Conservation (phyloP, 2,888 invertebrate genomes). For the Adelognathus sp. region DNA sequence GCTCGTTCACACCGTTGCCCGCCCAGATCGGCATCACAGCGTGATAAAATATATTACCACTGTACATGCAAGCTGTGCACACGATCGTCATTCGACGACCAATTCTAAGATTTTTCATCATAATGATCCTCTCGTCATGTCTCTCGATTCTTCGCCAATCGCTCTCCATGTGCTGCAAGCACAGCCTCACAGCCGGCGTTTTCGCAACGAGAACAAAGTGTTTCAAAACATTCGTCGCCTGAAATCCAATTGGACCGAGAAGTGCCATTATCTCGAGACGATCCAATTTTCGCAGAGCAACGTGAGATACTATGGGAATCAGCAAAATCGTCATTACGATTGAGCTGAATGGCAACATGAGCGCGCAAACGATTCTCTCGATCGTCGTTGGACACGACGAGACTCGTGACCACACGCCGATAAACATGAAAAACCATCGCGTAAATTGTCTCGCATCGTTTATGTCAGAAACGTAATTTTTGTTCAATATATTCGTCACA, state of each 20-base stretch:
- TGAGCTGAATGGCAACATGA: constrained; percentile 10
- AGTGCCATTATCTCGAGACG: neutral
- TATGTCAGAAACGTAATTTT: constrained; percentile 13
- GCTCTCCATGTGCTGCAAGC: constrained; percentile 45
- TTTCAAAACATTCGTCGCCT: constrained; percentile 16
- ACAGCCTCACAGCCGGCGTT: constrained; percentile 19
- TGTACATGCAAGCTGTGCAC: constrained; percentile 68
- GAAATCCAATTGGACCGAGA: constrained; percentile 41
- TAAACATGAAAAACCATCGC: constrained; percentile 41
- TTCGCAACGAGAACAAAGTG: constrained; percentile 18
- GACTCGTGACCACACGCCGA: constrained; percentile 49
- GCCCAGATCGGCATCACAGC: constrained; percentile 25
- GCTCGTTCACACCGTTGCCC: constrained; percentile 32
- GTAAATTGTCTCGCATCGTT: constrained; percentile 31
- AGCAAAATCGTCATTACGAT: constrained; percentile 18
- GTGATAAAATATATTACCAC: constrained; percentile 61
- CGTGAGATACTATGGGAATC: constrained; percentile 10
- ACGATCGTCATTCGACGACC: constrained; percentile 55
- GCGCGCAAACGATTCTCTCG: constrained; percentile 22
- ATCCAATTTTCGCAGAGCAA: constrained; percentile 10
- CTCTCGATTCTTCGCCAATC: constrained; percentile 58
- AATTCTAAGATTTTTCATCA: constrained; percentile 36
- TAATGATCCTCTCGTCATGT: constrained; percentile 51
- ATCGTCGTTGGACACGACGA: neutral
- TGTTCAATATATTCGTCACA: neutral